Evolutionary conservation across 2,888 invertebrate species (phyloP).

Genomic region (Dicranocentrus wangi): DNA sequence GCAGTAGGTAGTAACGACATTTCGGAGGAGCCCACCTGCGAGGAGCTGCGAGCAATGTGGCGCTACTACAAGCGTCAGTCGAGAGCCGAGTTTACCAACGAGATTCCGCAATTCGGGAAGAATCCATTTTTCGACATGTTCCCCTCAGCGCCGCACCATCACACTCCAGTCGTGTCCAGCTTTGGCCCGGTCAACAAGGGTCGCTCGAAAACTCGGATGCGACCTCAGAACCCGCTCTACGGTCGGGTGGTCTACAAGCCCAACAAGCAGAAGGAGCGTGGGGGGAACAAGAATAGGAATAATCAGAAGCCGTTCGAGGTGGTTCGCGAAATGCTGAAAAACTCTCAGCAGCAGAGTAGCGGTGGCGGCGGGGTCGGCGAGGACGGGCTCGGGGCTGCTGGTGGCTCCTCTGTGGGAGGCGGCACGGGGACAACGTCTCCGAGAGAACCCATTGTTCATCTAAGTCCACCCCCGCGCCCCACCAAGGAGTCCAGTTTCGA

Average conservation of each 20-base stretch:
- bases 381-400: slow-evolving; percentile 73
- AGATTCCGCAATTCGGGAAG: slow-evolving; percentile 84
- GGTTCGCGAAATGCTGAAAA: slow-evolving; percentile 75
- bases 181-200: slow-evolving; percentile 74
- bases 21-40: slow-evolving; percentile 86
- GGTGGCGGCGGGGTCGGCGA: slow-evolving; percentile 72
- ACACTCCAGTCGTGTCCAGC: slow-evolving; percentile 73
- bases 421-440: slow-evolving; percentile 64
- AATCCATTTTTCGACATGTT: slow-evolving; percentile 81
- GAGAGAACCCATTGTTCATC: slow-evolving; percentile 65
- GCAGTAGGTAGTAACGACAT: slow-evolving; percentile 74
- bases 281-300: slow-evolving; percentile 36
- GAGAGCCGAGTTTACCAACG: slow-evolving; percentile 89
- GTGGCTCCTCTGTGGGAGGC: background rate
- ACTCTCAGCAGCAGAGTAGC: slow-evolving; percentile 76
- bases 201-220: slow-evolving; percentile 73
- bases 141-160: slow-evolving; percentile 76
- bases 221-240: slow-evolving; percentile 65
- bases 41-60: slow-evolving; percentile 93
- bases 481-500: slow-evolving; percentile 78
- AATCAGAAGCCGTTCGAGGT: slow-evolving; percentile 68
- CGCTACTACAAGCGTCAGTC: slow-evolving; percentile 91
- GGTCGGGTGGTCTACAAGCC: slow-evolving; percentile 67
- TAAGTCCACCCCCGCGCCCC: slow-evolving; percentile 70
- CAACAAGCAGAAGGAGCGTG: slow-evolving; percentile 48